A percentile compares a stretch with the other conserved stretches of the same genome.
These are phyloP conservation scores for Acinonyx jubatus DNA, from an alignment of 2,113 vertebrate species.

Conservation along the genomic window DNA sequence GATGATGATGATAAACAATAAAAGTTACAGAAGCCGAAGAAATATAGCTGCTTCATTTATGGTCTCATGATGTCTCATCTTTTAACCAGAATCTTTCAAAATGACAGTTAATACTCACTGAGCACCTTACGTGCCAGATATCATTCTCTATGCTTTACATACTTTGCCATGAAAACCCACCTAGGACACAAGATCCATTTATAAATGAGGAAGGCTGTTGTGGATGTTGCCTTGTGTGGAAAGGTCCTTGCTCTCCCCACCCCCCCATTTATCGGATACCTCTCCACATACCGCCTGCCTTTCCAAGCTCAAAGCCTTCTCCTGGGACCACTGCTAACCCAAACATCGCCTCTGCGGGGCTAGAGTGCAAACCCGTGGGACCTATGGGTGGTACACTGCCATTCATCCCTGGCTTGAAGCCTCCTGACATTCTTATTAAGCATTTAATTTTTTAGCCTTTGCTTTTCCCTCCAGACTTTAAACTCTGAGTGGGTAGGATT, in stretches of 20 bases:
- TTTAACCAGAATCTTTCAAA: background rate
- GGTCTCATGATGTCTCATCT: background rate
- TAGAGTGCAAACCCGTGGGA: accelerated
- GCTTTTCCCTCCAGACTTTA: background rate
- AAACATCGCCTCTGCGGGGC: background rate
- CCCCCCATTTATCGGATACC: background rate
- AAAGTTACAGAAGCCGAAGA: background rate
- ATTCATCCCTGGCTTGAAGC: background rate
- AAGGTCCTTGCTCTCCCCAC: background rate
- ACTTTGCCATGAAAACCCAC: background rate
- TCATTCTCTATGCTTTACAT: too few relatives aligned
- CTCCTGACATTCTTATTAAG: background rate
- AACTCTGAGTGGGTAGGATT: background rate
- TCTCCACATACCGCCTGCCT: background rate
- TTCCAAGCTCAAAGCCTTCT: background rate
- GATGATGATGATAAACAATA: background rate
- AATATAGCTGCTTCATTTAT: background rate
- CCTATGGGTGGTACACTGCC: background rate
- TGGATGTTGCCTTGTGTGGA: background rate
- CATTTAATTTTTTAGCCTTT: background rate
- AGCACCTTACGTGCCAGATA: background rate
- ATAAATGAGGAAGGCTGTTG: background rate
- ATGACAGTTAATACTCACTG: background rate
- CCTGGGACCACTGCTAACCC: background rate
- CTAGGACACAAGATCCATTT: background rate